phyloP scores from a whole-genome alignment of 2,113 vertebrate genomes.

The Podocnemis expansa region DNA sequence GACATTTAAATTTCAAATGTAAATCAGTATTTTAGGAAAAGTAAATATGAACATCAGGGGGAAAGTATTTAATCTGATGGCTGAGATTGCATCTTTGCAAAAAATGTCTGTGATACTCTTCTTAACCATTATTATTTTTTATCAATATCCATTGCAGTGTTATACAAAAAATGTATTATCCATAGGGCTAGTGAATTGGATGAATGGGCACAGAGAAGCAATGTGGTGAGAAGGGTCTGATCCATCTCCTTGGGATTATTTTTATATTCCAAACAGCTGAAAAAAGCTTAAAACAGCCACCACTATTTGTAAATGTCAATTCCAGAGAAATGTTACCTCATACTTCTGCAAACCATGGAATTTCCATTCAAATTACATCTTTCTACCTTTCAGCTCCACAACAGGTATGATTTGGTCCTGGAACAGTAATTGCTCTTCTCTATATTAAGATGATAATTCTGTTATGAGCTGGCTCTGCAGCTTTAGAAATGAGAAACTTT shows the following conservation, averaged over 20 bases:
- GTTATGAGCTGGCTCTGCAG: neutral
- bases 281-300: neutral
- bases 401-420: neutral
- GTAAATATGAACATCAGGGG: neutral
- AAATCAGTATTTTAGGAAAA: neutral
- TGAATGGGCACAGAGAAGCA: neutral
- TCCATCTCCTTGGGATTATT: neutral
- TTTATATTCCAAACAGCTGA: neutral
- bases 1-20: neutral
- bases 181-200: neutral
- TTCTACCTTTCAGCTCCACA: neutral
- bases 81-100: neutral
- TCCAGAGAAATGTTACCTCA: neutral
- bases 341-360: neutral
- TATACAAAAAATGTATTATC: neutral
- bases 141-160: neutral
- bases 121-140: neutral
- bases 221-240: neutral
- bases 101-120: neutral
- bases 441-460: neutral
- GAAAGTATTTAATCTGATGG: neutral
- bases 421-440: neutral
- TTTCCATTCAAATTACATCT: neutral
- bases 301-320: neutral
- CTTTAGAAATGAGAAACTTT: neutral